A percentile compares a stretch with the other conserved stretches of the same genome.
phyloP scores from a whole-genome alignment of 2,113 vertebrate genomes.

The Thermophis baileyi region DNA sequence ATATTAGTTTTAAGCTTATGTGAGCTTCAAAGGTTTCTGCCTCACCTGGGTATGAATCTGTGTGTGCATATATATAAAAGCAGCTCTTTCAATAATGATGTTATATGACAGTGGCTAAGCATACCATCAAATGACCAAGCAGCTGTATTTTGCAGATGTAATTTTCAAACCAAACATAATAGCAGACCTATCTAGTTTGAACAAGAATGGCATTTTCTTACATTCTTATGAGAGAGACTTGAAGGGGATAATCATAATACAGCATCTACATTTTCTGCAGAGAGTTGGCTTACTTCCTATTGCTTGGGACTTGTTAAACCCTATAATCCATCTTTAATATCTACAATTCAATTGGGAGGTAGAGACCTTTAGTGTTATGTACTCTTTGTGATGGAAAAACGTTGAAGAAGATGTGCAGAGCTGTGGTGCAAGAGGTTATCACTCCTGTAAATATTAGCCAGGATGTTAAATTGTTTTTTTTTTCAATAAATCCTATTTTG shows the following conservation, averaged over 20 bases:
- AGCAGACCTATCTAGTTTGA: neutral
- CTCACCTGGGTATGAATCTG: neutral
- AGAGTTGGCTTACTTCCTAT: neutral
- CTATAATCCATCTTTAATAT: neutral
- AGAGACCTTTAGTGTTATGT: neutral
- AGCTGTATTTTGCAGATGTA: neutral
- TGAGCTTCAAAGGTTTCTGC: neutral
- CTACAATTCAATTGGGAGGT: neutral
- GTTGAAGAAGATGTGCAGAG: neutral
- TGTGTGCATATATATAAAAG: neutral
- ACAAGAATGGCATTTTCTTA: neutral
- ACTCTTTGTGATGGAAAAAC: neutral
- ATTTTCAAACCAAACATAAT: neutral
- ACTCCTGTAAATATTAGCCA: constrained; percentile 40
- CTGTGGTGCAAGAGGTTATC: neutral
- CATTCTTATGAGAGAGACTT: neutral
- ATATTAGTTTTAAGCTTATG: neutral
- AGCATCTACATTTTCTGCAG: neutral
- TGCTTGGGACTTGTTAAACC: neutral
- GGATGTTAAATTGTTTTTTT: constrained; percentile 44
- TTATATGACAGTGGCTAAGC: neutral
- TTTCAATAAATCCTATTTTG: neutral
- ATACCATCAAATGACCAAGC: neutral
- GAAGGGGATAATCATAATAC: neutral
- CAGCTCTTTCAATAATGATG: neutral